Percentiles rank a stretch among this genome's conserved stretches.
phyloP scores from a whole-genome alignment of 2,797 vertebrate genomes.

The Columba guinea region DNA sequence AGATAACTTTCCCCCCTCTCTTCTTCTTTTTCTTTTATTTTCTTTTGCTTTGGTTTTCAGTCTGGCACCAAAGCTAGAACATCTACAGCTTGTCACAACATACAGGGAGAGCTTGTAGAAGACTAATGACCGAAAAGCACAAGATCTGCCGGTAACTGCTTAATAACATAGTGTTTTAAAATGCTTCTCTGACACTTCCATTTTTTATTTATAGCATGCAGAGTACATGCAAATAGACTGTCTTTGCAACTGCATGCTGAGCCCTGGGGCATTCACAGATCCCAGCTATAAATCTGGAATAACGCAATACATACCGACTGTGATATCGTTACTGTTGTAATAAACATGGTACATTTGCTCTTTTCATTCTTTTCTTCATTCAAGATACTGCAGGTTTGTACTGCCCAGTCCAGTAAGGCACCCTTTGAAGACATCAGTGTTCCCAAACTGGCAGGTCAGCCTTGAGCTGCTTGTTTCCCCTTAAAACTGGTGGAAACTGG shows the following conservation, averaged over 20 bases:
- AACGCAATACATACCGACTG: not conserved
- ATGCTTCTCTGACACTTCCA: not conserved
- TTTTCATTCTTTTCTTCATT: not conserved
- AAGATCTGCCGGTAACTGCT: conserved; percentile 18
- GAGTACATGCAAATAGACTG: conserved; percentile 7
- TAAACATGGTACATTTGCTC: not conserved
- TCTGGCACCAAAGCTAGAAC: not conserved
- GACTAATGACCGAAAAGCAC: conserved; percentile 13
- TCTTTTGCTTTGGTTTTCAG: not conserved
- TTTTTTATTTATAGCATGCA: conserved; percentile 38
- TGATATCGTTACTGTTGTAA: not conserved
- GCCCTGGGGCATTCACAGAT: not conserved
- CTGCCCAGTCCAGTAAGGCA: not conserved
- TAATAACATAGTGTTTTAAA: conserved; percentile 34
- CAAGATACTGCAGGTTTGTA: not conserved
- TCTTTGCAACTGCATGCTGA: not conserved
- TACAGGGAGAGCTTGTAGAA: not conserved
- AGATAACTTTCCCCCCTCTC: accelerated
- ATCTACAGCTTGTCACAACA: not conserved
- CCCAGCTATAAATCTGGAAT: conserved; percentile 16
- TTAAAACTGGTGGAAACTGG: not conserved
- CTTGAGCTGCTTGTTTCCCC: not conserved
- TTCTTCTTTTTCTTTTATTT: not conserved
- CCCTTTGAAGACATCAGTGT: not conserved
- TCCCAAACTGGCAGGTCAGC: not conserved